phyloP scores from a whole-genome alignment of 1,140 invertebrate species.

The Manduca sexta region DNA sequence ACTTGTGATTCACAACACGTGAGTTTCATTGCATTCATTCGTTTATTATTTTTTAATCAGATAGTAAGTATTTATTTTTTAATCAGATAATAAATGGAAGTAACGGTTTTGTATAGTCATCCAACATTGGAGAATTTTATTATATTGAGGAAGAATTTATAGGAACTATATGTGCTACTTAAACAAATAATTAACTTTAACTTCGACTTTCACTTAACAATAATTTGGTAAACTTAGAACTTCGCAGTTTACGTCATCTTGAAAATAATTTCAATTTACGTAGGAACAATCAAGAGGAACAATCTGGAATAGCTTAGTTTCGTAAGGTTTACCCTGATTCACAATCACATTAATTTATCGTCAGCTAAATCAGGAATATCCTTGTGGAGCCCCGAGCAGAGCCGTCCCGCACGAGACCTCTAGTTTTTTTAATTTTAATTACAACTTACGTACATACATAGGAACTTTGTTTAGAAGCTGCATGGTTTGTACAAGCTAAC shows the following conservation, averaged over 20 bases:
- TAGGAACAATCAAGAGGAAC: no score
- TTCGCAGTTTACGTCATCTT: no score
- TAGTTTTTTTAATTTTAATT: constrained; percentile 63
- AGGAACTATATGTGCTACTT: constrained; percentile 21
- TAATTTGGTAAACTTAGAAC: no score
- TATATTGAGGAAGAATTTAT: constrained; percentile 17
- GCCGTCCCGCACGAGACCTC: constrained; percentile 48
- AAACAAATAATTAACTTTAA: no score
- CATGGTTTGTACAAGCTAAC: constrained; percentile 73
- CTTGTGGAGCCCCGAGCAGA: constrained; percentile 17
- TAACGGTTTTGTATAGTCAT: neutral
- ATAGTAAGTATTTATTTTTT: no score
- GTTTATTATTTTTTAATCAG: no score
- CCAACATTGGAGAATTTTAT: neutral
- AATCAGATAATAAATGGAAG: no score
- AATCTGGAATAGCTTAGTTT: neutral
- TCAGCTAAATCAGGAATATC: constrained; percentile 34
- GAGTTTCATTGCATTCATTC: no score
- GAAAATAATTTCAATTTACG: no score
- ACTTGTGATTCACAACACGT: no score
- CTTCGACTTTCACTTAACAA: neutral
- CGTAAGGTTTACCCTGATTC: constrained; percentile 48
- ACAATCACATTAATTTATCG: constrained; percentile 37
- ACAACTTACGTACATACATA: constrained; percentile 73
- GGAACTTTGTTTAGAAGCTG: constrained; percentile 73